phyloP scores from a whole-genome alignment of 2,797 vertebrate species.

The Chelmon rostratus region DNA sequence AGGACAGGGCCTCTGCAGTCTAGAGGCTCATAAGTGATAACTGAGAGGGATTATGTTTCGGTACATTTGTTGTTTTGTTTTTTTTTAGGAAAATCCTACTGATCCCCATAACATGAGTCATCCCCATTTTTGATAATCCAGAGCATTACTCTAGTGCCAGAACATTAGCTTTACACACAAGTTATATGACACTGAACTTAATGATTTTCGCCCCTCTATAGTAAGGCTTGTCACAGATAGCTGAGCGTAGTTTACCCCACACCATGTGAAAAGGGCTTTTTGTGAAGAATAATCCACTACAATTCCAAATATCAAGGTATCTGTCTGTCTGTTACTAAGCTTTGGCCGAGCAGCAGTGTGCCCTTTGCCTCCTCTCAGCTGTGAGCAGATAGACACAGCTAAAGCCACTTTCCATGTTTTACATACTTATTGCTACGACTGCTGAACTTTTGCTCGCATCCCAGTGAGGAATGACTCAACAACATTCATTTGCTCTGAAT shows the following conservation, averaged over 20 bases:
- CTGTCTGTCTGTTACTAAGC: slow-evolving; percentile 28
- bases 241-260: not conserved
- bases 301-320: slow-evolving; percentile 63
- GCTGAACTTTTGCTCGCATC: slow-evolving; percentile 14
- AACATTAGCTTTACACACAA: not conserved
- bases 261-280: slow-evolving; percentile 57
- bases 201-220: no score
- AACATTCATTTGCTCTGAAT: not conserved
- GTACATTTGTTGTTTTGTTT: no score
- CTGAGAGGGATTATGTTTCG: no score
- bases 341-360: slow-evolving; percentile 44
- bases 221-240: no score
- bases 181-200: not conserved
- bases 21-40: no score
- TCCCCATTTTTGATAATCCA: not conserved
- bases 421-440: slow-evolving; percentile 28
- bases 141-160: not conserved
- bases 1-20: no score
- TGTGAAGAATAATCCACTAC: slow-evolving; percentile 67
- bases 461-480: slow-evolving; percentile 9
- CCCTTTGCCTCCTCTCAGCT: slow-evolving; percentile 28
- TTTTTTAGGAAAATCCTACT: no score
- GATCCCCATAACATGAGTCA: not conserved
- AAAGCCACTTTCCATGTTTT: slow-evolving; percentile 18
- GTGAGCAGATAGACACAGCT: slow-evolving; percentile 1